These are phyloP conservation scores for Phalacrocorax carbo DNA, from an alignment of 2,113 vertebrate species.

Conservation along the genomic window DNA sequence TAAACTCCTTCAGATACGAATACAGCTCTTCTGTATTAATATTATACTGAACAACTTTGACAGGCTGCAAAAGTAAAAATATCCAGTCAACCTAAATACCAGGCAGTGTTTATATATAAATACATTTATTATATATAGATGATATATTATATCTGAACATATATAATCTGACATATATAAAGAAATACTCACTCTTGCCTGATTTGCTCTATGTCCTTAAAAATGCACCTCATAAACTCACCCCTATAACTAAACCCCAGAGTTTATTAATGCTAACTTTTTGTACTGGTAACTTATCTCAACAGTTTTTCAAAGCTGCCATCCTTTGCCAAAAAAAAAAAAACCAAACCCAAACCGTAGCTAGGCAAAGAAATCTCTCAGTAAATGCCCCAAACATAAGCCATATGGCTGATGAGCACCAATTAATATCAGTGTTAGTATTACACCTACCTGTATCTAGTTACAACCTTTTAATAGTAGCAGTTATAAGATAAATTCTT, in stretches of 20 bases:
- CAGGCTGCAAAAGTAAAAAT: conserved; percentile 76
- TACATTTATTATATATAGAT: rapidly evolving
- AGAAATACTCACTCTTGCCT: not conserved
- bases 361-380: not conserved
- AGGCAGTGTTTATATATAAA: not conserved
- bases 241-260: not conserved
- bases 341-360: not conserved
- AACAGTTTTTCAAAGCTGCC: not conserved
- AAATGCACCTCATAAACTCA: not conserved
- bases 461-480: not conserved
- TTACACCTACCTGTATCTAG: not conserved
- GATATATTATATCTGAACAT: not conserved
- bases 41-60: conserved; percentile 94
- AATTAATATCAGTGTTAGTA: not conserved
- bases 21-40: conserved; percentile 98
- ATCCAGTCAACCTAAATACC: not conserved
- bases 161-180: not conserved
- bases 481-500: not conserved
- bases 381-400: not conserved
- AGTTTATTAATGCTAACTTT: not conserved
- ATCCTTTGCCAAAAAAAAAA: not conserved
- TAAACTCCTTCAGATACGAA: conserved; percentile 95
- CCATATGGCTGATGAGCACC: not conserved
- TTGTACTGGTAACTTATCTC: not conserved
- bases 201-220: not conserved